Evolutionary conservation across 2,888 invertebrate genomes (phyloP), one percentile per base, ranked within the genome.

Genomic region (Elmis aenea): DNA sequence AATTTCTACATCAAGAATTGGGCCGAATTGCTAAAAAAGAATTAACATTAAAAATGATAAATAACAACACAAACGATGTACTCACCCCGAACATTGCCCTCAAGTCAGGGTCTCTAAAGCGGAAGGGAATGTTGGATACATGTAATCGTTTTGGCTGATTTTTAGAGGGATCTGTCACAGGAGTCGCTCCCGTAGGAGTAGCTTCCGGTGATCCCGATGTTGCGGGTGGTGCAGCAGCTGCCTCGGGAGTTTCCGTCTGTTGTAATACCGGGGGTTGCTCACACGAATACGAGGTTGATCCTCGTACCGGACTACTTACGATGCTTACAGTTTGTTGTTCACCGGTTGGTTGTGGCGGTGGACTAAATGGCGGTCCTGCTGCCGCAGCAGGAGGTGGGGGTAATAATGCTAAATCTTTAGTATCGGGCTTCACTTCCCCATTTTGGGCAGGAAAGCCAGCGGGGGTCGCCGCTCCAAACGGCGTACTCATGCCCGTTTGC

Each of bases 121-220:
- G 81, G 78, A 99, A 99, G 62, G 99, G 99, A 77, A 99, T 99
- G 78, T 99, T 99, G 65, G 95, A 96, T 66, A 99, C 96, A 72
- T 99, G 97, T 58, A 99, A 81, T 66, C 99, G 79, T 71, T 99
- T 96, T 57, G 90, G 93, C 67, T 89, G 89, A 60, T 79, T 75
- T 69, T 81, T 79, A 52, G 76, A 68, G 52, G 76, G 69, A 62
- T 77, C 77, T 54, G 73, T 71, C 42, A 68, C 71, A 53, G 54
- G 61, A 52, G 64, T 69, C 46, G 64, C 60, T 38, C 68, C 66
- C 35, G 66, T 65, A 38, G 64, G 62, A 24, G 67, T 67, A 36
- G 70, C 68, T 44, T 75, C 77, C 72, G 28, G 63, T 59, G 46
- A 72, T 72, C 56, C 73, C 70, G 29, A 74, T 69, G 26, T 68